Conservation (phyloP, 1,140 invertebrate species). For the Vollenhovia emeryi region DNA sequence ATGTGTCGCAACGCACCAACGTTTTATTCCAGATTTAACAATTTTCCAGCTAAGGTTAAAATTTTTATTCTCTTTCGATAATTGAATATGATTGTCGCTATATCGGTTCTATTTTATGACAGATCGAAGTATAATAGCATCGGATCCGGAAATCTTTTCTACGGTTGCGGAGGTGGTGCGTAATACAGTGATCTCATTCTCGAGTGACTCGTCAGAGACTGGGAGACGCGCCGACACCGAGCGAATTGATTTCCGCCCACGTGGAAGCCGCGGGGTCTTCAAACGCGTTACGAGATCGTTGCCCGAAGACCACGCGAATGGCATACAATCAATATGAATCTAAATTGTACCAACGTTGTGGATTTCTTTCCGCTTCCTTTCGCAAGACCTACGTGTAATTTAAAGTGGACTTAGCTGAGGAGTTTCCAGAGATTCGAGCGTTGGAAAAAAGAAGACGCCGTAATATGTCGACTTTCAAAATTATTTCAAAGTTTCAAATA, state of each 20-base stretch:
- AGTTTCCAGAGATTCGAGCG: background rate
- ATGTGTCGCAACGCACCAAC: too few relatives aligned
- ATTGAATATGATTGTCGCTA: too few relatives aligned
- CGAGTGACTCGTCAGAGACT: constrained; percentile 27
- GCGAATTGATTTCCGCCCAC: constrained; percentile 25
- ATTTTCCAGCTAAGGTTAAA: too few relatives aligned
- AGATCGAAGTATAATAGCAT: too few relatives aligned
- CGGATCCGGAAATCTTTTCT: too few relatives aligned
- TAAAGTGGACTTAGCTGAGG: background rate
- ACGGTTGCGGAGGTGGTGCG: background rate
- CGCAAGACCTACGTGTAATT: background rate
- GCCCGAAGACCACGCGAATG: too few relatives aligned
- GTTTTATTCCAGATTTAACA: too few relatives aligned
- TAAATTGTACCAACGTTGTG: background rate
- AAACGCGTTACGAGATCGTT: background rate
- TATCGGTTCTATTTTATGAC: too few relatives aligned
- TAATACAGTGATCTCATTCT: constrained; percentile 7
- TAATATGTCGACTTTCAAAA: background rate
- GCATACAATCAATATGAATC: background rate
- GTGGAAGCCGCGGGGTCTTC: background rate
- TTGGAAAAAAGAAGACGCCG: background rate
- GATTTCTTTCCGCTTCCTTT: background rate
- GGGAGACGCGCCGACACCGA: background rate
- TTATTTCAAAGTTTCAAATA: background rate
- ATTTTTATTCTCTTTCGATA: too few relatives aligned